Conservation (phyloP, 2,113 vertebrate genomes). For the Anhinga anhinga region DNA sequence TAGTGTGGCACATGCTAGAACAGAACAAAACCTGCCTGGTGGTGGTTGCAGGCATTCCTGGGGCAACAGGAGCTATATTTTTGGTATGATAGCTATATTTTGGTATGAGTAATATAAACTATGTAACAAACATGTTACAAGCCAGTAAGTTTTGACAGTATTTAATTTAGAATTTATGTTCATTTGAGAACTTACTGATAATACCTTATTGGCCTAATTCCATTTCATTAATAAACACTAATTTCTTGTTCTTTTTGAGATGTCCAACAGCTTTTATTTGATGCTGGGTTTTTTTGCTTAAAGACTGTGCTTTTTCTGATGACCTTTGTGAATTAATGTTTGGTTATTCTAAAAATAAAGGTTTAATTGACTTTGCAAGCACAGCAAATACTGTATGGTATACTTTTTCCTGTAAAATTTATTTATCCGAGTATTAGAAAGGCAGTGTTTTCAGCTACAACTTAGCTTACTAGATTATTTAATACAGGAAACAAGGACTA, state of each 20-base stretch:
- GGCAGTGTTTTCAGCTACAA: background rate
- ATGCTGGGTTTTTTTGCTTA: background rate
- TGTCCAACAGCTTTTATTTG: background rate
- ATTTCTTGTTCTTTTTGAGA: background rate
- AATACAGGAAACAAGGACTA: background rate
- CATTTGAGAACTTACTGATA: background rate
- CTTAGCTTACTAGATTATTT: slow-evolving; percentile 8
- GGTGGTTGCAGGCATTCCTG: background rate
- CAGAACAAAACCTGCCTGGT: background rate
- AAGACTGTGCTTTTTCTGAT: background rate
- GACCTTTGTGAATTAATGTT: background rate
- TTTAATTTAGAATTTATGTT: background rate
- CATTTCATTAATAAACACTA: background rate
- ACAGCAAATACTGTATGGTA: background rate
- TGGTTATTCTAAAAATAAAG: background rate
- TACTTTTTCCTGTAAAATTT: background rate
- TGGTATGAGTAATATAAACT: background rate
- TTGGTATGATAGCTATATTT: background rate
- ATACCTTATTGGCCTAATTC: background rate
- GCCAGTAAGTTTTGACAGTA: background rate
- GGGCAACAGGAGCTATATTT: background rate
- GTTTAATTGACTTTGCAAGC: background rate
- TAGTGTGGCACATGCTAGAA: background rate
- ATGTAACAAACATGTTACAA: background rate
- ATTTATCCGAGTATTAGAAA: background rate